Base-by-base conservation (phyloP, 2,888 invertebrate genomes). In the Eristalinus aeneus region DNA sequence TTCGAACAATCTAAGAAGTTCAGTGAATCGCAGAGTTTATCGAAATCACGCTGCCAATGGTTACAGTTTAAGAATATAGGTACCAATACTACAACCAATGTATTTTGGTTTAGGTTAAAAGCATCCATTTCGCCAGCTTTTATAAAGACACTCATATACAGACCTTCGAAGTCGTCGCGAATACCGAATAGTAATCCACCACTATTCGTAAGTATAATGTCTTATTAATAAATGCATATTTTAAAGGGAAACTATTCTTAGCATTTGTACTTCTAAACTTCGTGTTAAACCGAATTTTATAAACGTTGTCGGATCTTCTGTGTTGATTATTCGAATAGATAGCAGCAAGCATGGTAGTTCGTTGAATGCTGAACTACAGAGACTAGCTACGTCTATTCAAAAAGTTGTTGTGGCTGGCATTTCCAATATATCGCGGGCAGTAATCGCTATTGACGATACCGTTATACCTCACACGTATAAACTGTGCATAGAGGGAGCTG, bases 401-500 rank as follows among this genome's bases (percentile, higher is more conserved):
- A 94, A 94, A 80, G 96, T 98, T 61, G 96, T 97, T 31, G 96
- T 99, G 34, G 98, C 97, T 94, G 96, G 98, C 0, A 94, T 99
- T 83, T 95, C 97, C 12, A 95, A 96, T 77, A 96, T 98, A 1
- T 95, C 96, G 8, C 94, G 99, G 58, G 99, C 98, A 10, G 98
- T 99, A 73, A 99, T 99, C 89, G 97, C 98, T 36, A 95, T 96
- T 73, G 97, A 98, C 89, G 97, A 97, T 90, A 94, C 95, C 5
- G 93, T 93, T 1, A 94, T 94, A 9, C 94, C 94, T 82, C 93
- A 94, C 2, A 95, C 94, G 36, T 98, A 97, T 91, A 97, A 97
- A 91, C 93, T 99, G 54, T 96, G 98, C 89, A 99, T 99, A 32
- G 99, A 99, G 93, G 99, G 99, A 12, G 96, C 98, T 90, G 98